phyloP scores from a whole-genome alignment of 2,113 vertebrate species.

The Corythornis vintsioides region DNA sequence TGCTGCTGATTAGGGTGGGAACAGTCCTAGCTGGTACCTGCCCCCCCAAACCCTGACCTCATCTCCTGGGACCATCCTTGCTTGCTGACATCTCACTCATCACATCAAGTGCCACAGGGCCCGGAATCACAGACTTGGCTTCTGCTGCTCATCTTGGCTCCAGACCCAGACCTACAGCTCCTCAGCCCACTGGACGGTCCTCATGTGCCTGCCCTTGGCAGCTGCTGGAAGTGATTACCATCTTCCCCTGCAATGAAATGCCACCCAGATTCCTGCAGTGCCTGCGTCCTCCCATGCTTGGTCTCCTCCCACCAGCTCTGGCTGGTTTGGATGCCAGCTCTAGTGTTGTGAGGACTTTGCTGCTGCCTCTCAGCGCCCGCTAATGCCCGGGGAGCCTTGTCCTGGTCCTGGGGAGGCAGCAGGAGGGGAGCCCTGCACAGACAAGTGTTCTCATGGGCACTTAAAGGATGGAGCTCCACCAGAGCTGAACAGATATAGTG shows the following conservation, averaged over 20 bases:
- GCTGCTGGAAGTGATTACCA: not conserved
- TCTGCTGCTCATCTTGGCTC: not conserved
- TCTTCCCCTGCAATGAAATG: not conserved
- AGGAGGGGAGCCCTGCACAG: accelerated
- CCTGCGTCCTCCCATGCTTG: not conserved
- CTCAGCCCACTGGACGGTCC: accelerated
- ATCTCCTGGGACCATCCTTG: accelerated
- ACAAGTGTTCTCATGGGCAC: accelerated
- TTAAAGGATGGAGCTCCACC: not conserved
- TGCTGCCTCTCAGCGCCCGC: not conserved
- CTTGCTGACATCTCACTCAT: not conserved
- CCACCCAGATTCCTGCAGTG: not conserved
- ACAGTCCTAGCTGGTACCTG: not conserved
- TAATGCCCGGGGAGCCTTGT: accelerated
- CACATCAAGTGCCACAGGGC: accelerated
- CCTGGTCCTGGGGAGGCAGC: not conserved
- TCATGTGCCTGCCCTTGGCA: not conserved
- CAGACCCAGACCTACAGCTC: not conserved
- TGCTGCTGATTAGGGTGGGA: not conserved
- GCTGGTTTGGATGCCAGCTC: not conserved
- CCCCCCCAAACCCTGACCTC: not conserved
- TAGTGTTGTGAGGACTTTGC: not conserved
- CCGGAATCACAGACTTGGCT: accelerated
- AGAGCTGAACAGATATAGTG: not conserved
- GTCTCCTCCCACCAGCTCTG: accelerated